phyloP scores from a whole-genome alignment of 2,113 vertebrate species.

The Oreochromis aureus region DNA sequence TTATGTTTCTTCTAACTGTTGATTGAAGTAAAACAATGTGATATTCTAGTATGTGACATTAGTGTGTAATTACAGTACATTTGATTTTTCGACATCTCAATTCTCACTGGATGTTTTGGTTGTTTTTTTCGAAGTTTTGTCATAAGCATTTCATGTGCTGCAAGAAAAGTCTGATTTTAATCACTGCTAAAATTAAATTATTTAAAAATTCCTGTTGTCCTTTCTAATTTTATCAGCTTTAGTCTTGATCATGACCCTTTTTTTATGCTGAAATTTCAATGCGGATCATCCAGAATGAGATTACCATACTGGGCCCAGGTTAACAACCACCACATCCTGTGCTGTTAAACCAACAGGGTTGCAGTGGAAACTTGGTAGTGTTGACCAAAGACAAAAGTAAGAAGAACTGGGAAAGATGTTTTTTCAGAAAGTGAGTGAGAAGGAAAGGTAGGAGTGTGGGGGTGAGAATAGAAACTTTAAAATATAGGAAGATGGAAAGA shows the following conservation, averaged over 20 bases:
- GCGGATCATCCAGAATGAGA: neutral
- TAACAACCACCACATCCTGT: neutral
- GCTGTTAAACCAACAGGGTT: neutral
- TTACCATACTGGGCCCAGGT: neutral
- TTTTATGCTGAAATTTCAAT: neutral
- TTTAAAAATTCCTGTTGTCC: neutral
- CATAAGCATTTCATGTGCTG: neutral
- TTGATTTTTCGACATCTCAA: neutral
- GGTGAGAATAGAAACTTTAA: neutral
- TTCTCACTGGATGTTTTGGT: neutral
- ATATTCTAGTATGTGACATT: neutral
- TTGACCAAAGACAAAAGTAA: neutral
- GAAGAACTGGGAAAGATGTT: neutral
- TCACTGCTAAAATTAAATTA: neutral
- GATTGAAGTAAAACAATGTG: neutral
- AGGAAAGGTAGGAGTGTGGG: neutral
- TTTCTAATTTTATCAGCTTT: neutral
- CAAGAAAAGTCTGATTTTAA: neutral
- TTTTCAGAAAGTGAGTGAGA: neutral
- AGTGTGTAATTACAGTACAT: neutral
- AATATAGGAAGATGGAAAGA: neutral
- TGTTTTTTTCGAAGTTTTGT: neutral
- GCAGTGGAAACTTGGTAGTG: neutral
- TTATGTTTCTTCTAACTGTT: neutral
- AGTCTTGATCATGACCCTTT: rapidly evolving